Conservation (phyloP, 2,888 invertebrate genomes). For the Agonopterix arenella region DNA sequence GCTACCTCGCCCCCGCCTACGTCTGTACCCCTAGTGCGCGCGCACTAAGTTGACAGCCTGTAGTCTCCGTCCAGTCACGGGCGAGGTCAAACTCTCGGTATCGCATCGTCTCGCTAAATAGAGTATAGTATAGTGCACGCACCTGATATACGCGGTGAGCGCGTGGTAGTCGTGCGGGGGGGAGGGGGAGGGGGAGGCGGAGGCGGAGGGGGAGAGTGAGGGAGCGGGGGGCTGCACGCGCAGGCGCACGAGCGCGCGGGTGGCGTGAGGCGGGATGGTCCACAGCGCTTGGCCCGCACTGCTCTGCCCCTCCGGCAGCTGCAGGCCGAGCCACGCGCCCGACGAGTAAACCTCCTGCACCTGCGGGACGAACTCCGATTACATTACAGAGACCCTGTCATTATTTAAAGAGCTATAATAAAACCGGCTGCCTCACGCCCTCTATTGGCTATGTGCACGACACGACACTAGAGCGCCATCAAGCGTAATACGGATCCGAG, state of each 20-base stretch:
- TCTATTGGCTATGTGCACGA: too few species aligned
- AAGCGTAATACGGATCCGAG: too few species aligned
- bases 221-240: conserved; percentile 79
- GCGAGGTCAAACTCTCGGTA: too few species aligned
- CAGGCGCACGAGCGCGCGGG: conserved; percentile 92
- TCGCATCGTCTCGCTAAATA: too few species aligned
- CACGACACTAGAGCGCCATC: too few species aligned
- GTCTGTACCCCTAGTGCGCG: too few species aligned
- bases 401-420: too few species aligned
- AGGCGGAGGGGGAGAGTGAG: conserved; percentile 85
- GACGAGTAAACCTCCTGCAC: conserved; percentile 90
- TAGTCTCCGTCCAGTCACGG: too few species aligned
- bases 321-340: conserved; percentile 94
- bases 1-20: too few species aligned
- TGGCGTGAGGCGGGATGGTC: conserved; percentile 93
- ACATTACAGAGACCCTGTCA: not conserved
- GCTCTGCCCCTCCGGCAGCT: conserved; percentile 87
- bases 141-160: conserved; percentile 69
- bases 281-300: conserved; percentile 87
- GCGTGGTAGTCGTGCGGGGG: conserved; percentile 28
- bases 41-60: too few species aligned
- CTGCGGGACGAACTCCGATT: not conserved
- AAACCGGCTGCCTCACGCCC: not conserved
- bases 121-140: not conserved
- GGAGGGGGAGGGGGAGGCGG: conserved; percentile 69